Evolutionary conservation across 2,797 vertebrate genomes (phyloP).

Genomic region (Platyrinchus mystaceus): DNA sequence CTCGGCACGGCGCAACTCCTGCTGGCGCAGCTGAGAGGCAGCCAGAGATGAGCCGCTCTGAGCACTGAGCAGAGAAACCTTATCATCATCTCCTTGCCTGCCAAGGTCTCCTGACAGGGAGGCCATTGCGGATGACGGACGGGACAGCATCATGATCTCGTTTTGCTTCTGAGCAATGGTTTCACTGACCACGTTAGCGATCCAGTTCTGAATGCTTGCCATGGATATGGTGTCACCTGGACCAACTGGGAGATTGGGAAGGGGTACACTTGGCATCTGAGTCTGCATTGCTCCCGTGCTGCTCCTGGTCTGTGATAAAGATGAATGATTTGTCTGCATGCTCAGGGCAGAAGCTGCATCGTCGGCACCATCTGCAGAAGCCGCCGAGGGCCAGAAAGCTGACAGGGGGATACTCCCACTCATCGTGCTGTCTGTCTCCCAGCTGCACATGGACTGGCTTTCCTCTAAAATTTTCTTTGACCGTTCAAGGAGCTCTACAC

Average conservation of each 20-base stretch:
- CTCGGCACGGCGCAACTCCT: constrained; percentile 56
- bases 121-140: constrained; percentile 75
- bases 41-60: constrained; percentile 77
- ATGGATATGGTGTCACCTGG: constrained; percentile 88
- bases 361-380: constrained; percentile 70
- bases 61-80: constrained; percentile 76
- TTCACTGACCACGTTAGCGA: constrained; percentile 89
- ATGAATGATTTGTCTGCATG: constrained; percentile 78
- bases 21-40: constrained; percentile 49
- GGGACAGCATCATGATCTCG: constrained; percentile 84
- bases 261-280: constrained; percentile 65
- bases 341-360: constrained; percentile 86
- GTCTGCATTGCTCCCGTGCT: neutral
- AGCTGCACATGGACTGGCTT: constrained; percentile 88
- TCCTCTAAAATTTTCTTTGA: constrained; percentile 89
- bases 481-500: constrained; percentile 89
- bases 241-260: constrained; percentile 77
- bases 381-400: constrained; percentile 83
- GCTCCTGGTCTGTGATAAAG: constrained; percentile 77
- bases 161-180: constrained; percentile 92
- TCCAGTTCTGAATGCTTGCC: constrained; percentile 95
- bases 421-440: constrained; percentile 82
- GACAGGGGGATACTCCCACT: constrained; percentile 86
- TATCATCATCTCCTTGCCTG: constrained; percentile 79
- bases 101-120: constrained; percentile 65